Conservation (phyloP, 2,888 invertebrate genomes). For the Drosophila aldrichi region DNA sequence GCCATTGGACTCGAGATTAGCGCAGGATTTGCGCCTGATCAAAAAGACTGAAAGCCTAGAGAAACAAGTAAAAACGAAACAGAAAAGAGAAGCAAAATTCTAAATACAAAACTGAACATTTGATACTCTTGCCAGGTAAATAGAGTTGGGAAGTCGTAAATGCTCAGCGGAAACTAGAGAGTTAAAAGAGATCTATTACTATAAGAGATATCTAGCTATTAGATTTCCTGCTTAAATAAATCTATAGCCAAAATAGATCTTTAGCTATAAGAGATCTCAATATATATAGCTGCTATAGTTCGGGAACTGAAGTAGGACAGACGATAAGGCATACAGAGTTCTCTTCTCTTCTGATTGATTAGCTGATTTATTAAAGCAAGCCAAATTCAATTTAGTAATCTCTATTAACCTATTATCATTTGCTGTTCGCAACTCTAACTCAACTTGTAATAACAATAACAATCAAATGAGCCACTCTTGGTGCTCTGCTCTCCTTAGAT, state of each 20-base stretch:
- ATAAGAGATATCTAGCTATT: too few relatives aligned
- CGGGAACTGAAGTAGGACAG: too few relatives aligned
- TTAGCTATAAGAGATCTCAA: neutral
- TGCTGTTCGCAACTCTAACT: neutral
- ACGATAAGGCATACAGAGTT: neutral
- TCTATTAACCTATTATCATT: neutral
- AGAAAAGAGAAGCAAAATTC: neutral
- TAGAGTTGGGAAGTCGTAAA: neutral
- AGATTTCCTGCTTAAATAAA: too few relatives aligned
- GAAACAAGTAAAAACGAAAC: conserved; percentile 32
- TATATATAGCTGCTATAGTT: neutral
- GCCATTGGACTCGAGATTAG: conserved; percentile 75
- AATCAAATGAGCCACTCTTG: neutral
- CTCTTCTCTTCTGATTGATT: neutral
- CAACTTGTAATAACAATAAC: neutral
- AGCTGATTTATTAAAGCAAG: neutral
- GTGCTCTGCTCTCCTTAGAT: neutral
- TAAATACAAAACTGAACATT: neutral
- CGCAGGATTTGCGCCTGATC: conserved; percentile 72
- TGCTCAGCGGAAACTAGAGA: too few relatives aligned
- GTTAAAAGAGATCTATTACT: neutral
- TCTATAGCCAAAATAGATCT: too few relatives aligned
- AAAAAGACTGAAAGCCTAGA: conserved; percentile 62
- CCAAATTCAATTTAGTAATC: neutral
- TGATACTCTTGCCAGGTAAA: neutral